Evolutionary conservation across 2,888 invertebrate genomes (phyloP), one percentile per base, ranked within the genome.

Genomic region (Acanthosepion lycidas): DNA sequence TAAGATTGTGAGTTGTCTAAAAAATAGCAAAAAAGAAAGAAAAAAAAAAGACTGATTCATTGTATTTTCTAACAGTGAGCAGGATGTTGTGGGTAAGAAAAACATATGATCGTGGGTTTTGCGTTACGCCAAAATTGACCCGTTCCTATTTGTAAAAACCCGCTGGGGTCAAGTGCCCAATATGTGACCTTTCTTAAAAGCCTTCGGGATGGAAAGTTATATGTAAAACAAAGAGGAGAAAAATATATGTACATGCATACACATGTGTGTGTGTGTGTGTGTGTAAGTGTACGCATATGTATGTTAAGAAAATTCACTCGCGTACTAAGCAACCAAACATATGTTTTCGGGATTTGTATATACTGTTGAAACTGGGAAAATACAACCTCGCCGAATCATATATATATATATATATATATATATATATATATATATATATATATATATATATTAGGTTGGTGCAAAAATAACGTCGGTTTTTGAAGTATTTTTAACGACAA

Each of bases 161-260:
- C n/a, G n/a, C n/a, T 78, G 78, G n/a, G 78, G n/a, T 78, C n/a
- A 78, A 78, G 78, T 78, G 78, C n/a, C 78, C 78, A 78, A 33
- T n/a, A 78, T 33, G n/a, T 78, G 78, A 78, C 78, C 78, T n/a
- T 78, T 78, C n/a, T 78, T n/a, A 78, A 78, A 78, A 78, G 78
- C n/a, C 15, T 78, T 33, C 8, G 1, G 12, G 28, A 33, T 78
- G n/a, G 33, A 78, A 78, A n/a, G 78, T n/a, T 78, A 33, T 33
- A 15, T 5, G 78, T n/a, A 78, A 78, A 33, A n/a, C 5, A 33
- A n/a, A 78, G 78, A n/a, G 3, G 3, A n/a, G n/a, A 78, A 23
- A 51, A 51, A 51, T 51, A 6, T 8, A 8, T 51, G 15, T 51
- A 51, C 15, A 51, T 51, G 15, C 15, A 51, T 51, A 64, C 26